These are phyloP conservation scores for Polyommatus iphigenia DNA, from an alignment of 2,888 invertebrate genomes.

Conservation along the genomic window DNA sequence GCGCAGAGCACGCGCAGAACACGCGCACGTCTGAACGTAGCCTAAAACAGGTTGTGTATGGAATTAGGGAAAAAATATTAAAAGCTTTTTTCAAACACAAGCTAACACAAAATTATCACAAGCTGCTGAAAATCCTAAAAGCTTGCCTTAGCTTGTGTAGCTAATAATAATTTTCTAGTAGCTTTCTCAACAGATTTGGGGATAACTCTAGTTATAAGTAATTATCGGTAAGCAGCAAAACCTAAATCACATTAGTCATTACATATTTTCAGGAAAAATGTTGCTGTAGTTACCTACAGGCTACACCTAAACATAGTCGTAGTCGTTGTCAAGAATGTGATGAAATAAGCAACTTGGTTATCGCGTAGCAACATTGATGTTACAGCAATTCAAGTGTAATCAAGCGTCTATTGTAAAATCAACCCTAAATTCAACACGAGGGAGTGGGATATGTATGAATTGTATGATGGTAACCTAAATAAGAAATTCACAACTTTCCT, in stretches of 20 bases:
- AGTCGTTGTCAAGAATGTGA: not conserved
- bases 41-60: not conserved
- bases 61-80: not conserved
- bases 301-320: not conserved
- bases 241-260: not conserved
- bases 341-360: not conserved
- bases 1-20: no score
- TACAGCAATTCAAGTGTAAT: conserved; percentile 7
- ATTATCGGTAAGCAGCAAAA: not conserved
- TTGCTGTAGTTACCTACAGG: no score
- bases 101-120: no score
- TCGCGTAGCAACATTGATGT: not conserved
- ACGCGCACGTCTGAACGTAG: no score
- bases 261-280: not conserved
- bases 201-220: not conserved
- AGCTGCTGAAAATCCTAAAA: no score
- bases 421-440: conserved; percentile 9
- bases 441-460: not conserved
- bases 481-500: not conserved
- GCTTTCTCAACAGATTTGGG: no score
- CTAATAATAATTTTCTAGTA: no score
- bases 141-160: no score
- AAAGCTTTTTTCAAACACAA: no score
- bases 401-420: conserved; percentile 15
- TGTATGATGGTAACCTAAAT: not conserved